Percentiles rank a stretch among this genome's conserved stretches.
Conservation (phyloP, 2,888 invertebrate genomes). For the Brenthis hecate region DNA sequence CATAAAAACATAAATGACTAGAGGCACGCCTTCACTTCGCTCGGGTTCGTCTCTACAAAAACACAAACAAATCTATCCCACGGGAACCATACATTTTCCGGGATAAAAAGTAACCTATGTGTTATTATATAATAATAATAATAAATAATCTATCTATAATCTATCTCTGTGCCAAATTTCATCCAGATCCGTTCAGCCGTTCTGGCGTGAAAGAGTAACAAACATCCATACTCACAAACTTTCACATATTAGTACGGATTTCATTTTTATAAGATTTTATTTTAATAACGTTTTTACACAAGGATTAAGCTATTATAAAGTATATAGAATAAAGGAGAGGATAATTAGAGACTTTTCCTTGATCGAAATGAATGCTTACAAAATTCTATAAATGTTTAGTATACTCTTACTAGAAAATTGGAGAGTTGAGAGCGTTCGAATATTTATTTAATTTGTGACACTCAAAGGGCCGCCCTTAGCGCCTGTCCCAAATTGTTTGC, state of each 20-base stretch:
- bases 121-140: too few relatives aligned
- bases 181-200: too few relatives aligned
- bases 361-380: constrained; percentile 24
- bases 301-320: neutral
- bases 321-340: constrained; percentile 10
- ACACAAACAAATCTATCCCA: too few relatives aligned
- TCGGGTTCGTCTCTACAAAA: too few relatives aligned
- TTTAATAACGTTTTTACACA: too few relatives aligned
- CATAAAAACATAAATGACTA: neutral
- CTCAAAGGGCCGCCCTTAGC: constrained; percentile 46
- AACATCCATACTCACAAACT: neutral
- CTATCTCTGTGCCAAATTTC: too few relatives aligned
- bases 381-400: constrained; percentile 34
- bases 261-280: too few relatives aligned
- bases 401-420: constrained; percentile 32
- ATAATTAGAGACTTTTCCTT: constrained; percentile 6
- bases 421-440: constrained; percentile 38
- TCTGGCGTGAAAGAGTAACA: neutral
- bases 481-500: constrained; percentile 43
- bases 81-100: too few relatives aligned
- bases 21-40: too few relatives aligned
- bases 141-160: too few relatives aligned
- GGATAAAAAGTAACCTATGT: too few relatives aligned
- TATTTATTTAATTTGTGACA: constrained; percentile 49
- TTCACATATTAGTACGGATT: too few relatives aligned